Evolutionary conservation across 2,888 invertebrate species (phyloP), one percentile per base, ranked within the genome.

Genomic region (Eupithecia tripunctaria): DNA sequence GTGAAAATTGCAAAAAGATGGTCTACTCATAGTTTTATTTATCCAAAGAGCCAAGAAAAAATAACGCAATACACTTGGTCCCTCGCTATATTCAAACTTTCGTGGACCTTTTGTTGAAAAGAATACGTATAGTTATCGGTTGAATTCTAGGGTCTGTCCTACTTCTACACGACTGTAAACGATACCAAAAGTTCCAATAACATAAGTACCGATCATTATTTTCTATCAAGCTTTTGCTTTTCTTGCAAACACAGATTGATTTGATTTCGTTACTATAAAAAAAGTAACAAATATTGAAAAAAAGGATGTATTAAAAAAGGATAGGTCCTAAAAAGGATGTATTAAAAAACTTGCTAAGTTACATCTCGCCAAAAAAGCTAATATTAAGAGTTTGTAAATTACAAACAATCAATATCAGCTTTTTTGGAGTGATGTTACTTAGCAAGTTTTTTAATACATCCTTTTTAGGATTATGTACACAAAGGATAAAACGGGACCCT

Each of bases 91-190:
- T 68, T 38, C 65, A 27, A 71, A 71, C 60, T 69, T 69, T 65
- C 56, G 51, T 38, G 29, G 47, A 75, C 27, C 51, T 56, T 72
- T 47, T 72, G 67, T 67, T 29, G 69, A 59, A 71, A 64, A 67
- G 38, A 69, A 72, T n/a, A n/a, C n/a, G n/a, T n/a, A n/a, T 36
- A 62, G 69, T 73, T 69, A 69, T 69, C 69, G 43, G 62, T 69
- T 73, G 66, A 69, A 69, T 69, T 69, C 66, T 14, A 14, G 36
- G 21, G 36, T 36, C 36, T 29, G 12, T 10, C n/a, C 62, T 36
- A 63, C 62, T 32, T n/a, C 29, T 21, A n/a, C 15, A 36, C 14
- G 14, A 36, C 36, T 29, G 32, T n/a, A n/a, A 63, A 63, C 62
- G 32, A 63, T 36, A 32, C 36, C 10, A 0, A 36, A 3, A 14